A percentile compares a stretch with the other conserved stretches of the same genome.
Conservation (phyloP, 2,113 vertebrate species). For the Etia nguti region DNA sequence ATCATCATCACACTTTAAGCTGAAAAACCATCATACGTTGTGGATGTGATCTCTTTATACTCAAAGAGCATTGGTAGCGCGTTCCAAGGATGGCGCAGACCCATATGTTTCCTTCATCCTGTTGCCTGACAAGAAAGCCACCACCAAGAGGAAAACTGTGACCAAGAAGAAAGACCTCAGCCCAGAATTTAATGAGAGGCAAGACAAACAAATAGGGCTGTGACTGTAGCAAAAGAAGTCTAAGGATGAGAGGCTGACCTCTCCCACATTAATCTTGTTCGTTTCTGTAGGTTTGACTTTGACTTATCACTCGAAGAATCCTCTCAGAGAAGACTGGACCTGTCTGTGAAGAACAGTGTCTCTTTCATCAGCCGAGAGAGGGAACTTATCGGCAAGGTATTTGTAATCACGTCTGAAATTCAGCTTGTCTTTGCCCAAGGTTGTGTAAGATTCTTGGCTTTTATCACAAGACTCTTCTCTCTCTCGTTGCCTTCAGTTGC, state of each 20-base stretch:
- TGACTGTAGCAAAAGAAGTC: background rate
- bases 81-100: slow-evolving; percentile 81
- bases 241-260: background rate
- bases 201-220: background rate
- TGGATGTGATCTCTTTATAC: background rate
- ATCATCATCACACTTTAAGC: background rate
- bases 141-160: slow-evolving; percentile 83
- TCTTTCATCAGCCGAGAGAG: slow-evolving; percentile 88
- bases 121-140: slow-evolving; percentile 83
- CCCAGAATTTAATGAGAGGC: slow-evolving; percentile 88
- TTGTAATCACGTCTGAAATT: background rate
- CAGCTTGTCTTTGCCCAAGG: background rate
- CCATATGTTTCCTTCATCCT: slow-evolving; percentile 84
- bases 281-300: slow-evolving; percentile 81
- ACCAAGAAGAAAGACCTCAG: slow-evolving; percentile 83
- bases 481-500: slow-evolving; percentile 67
- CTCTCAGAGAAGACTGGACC: slow-evolving; percentile 75
- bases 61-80: slow-evolving; percentile 74
- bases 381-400: slow-evolving; percentile 87
- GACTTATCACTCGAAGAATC: slow-evolving; percentile 82
- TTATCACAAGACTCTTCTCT: background rate
- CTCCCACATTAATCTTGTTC: background rate
- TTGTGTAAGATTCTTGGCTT: background rate
- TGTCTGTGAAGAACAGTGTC: slow-evolving; percentile 83
- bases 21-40: background rate